Base-by-base conservation (phyloP, 2,888 invertebrate genomes). In the Campaea margaritaria region DNA sequence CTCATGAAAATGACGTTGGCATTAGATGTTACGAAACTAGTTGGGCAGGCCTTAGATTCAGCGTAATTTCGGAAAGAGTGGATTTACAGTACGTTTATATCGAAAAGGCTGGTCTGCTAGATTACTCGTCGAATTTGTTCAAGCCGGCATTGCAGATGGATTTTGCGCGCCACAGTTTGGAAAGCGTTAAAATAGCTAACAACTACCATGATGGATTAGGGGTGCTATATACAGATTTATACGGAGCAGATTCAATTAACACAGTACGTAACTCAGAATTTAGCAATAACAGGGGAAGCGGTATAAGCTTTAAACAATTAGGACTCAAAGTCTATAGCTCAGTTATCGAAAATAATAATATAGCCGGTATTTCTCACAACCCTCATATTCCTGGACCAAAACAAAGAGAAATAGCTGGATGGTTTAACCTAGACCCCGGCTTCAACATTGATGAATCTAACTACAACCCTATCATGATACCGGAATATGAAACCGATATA, bases 121-220 rank as follows among this genome's bases (percentile, higher is more conserved):
- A 99, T 88, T 99, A 98, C 79, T 95, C 97, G 0, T 97, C 97
- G 0, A 96, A 96, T 85, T 85, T 94, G 0, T 97, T 98, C 72
- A 97, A 96, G 80, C 97, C 98, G 9, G 98, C 98, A 0, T 86
- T 98, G 12, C 98, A 98, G 89, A 96, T 97, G 69, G 97, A 97
- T 78, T 96, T 97, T 74, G 95, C 96, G 0, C 93, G 96, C 13
- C 97, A 97, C 73, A 96, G 96, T 69, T 89, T 97, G 70, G 97
- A 97, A 83, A 96, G 96, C 74, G 94, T 97, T 2, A 95, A 95
- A 71, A 93, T 99, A 14, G 93, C 95, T 0, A 95, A 98, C 77
- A 99, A 99, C 81, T 95, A 96, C 52, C 96, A 97, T 73, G 98
- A 99, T 79, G 99, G 99, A 0, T 92, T 99, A 28, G 99, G 98